Base-by-base conservation (phyloP, 2,797 vertebrate genomes). In the Xenops minutus region DNA sequence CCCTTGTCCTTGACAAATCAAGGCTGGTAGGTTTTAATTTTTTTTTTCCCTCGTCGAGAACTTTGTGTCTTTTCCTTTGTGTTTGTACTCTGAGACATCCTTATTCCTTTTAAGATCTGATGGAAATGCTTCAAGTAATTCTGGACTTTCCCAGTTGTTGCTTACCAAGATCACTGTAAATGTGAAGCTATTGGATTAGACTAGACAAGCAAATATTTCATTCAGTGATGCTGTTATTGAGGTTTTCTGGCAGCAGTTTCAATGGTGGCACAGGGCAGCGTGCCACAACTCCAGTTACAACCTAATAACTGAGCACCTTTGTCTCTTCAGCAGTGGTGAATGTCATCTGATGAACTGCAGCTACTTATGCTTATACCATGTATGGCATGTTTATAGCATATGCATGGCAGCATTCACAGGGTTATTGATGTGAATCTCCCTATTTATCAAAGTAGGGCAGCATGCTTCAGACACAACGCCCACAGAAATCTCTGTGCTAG, bases 381-480 rank as follows among this genome's bases (percentile, higher is more conserved):
- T 91, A 73, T 67, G 55, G 84, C 22, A 13, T 77, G 43, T 89
- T 92, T 83, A 34, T 77, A 55, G 74, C 49, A 23, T 61, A 15
- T 56, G 88, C 77, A 51, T 66, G 69, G 74, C 82, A 80, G 59
- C 56, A 21, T 69, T 90, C 73, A 52, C 37, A 76, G 86, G 87
- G 49, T 85, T 86, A 79, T 13, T 81, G 86, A 82, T 63, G 82
- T 88, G 94, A 64, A 90, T 93, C 91, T 95, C 72, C 81, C 89
- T 64, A 0, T 43, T 69, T 46, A 32, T 73, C 75, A n/a, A 51
- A 54, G 32, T 8, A 67, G 64, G 74, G 49, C 48, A 68, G 26
- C 14, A 8, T 61, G 27, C 30, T 72, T 72, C 73, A 75, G 74
- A 43, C 18, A 27, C 46, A 80, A 67, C 6, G 6, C 56, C 46